A percentile compares a stretch with the other conserved stretches of the same genome.
Evolutionary conservation across 37 sponge, comb jelly and placozoan species (phyloP).

Genomic region (Cladorhizidae sp.): DNA sequence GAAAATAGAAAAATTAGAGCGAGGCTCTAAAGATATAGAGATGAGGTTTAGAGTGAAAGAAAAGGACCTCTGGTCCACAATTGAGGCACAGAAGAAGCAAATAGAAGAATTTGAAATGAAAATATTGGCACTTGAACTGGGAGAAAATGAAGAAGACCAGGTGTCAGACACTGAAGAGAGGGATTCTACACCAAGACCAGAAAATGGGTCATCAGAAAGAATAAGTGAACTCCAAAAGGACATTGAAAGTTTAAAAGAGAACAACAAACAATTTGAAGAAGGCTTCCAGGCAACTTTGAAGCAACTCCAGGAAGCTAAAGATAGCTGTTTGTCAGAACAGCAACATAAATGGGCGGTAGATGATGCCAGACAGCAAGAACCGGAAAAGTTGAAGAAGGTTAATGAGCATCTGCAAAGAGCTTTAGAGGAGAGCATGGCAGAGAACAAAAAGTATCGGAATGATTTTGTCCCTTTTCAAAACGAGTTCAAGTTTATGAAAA

Average conservation of each 20-base stretch:
- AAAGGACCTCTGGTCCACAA: slow-evolving; percentile 39
- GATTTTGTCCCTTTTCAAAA: neutral
- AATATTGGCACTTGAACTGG: slow-evolving; percentile 24
- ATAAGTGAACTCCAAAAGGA: slow-evolving; percentile 19
- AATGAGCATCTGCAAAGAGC: neutral
- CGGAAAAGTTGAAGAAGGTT: neutral
- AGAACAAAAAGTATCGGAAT: neutral
- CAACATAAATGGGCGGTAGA: neutral
- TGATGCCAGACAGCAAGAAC: neutral
- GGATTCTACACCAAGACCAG: neutral
- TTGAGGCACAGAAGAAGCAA: slow-evolving; percentile 30
- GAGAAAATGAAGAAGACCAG: slow-evolving; percentile 31
- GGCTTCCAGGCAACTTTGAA: neutral
- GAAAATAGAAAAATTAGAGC: slow-evolving; percentile 17
- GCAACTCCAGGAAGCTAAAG: no score
- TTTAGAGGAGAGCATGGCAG: neutral
- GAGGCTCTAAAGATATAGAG: slow-evolving; percentile 12
- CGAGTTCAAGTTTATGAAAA: neutral
- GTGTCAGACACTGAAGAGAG: slow-evolving; percentile 5
- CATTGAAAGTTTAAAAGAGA: neutral
- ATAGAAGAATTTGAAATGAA: slow-evolving; percentile 41
- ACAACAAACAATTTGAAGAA: slow-evolving; percentile 10
- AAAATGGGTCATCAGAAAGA: slow-evolving; percentile 2
- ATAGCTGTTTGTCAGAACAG: neutral
- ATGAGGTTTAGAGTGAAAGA: slow-evolving; percentile 28